Base-by-base conservation (phyloP, 2,797 vertebrate genomes). In the Falco rusticolus region DNA sequence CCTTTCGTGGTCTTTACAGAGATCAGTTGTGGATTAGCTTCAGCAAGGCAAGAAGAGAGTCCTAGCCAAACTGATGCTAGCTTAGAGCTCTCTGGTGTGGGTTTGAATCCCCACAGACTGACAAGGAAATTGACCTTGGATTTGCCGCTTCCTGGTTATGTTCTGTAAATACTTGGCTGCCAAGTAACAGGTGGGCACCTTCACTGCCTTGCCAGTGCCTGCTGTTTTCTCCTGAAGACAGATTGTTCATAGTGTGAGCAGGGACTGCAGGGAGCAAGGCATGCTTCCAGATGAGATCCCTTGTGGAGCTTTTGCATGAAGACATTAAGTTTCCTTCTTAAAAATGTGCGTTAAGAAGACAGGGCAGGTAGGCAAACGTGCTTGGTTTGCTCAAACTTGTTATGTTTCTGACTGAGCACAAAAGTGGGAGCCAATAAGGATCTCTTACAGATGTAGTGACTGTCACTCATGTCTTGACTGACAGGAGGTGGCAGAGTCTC, bases 401-500 rank as follows among this genome's bases (percentile, higher is more conserved):
- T 70, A 29, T 0, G 0, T 61, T 83, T 81, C 53, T 77, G 59
- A 47, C 25, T 37, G 22, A 22, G 16, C 29, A 34, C 19, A 53
- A 10, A 89, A 91, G 6, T 47, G 29, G 22, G 43, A 88, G 16
- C 39, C 48, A 56, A 2, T 29, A 45, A 33, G 25, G 22, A 48
- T 66, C 19, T 45, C 51, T 70, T 45, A 50, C 12, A 50, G 16
- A 50, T 21, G 25, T 28, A 24, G 24, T 18, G 53, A 14, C 16
- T 63, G 16, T 82, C 0, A 0, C 7, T 61, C 0, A 0, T 56
- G 28, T 65, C 5, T 64, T 68, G 41, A 56, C 50, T 51, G 45
- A 20, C 21, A 13, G 41, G 56, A 56, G 34, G 47, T 84, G 68
- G 11, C 22, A 79, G 20, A 85, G 54, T n/a, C 2, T 3, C 41